Evolutionary conservation across 1,140 invertebrate genomes (phyloP).

Genomic region (Notospermus geniculatus): DNA sequence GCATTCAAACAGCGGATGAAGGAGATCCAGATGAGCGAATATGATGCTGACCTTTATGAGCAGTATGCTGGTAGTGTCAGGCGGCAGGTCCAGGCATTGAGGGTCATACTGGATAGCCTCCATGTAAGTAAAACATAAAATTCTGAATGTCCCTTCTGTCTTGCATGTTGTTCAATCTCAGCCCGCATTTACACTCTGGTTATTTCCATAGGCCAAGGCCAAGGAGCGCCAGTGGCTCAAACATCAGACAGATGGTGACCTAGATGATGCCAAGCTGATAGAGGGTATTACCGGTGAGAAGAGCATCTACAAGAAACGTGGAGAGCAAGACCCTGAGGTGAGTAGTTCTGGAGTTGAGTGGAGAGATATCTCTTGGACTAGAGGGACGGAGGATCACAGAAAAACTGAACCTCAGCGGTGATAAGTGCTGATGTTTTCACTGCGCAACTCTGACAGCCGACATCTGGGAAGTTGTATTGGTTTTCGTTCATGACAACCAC

Average conservation of each 20-base stretch:
- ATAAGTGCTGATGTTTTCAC: too few relatives aligned
- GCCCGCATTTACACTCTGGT: neutral
- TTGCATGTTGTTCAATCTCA: neutral
- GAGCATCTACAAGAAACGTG: constrained; percentile 80
- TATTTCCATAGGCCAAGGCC: constrained; percentile 79
- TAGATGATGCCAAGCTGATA: constrained; percentile 93
- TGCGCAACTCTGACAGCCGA: too few relatives aligned
- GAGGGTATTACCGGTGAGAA: constrained; percentile 90
- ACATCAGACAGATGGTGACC: constrained; percentile 78
- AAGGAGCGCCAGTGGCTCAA: constrained; percentile 89
- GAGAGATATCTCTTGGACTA: too few relatives aligned
- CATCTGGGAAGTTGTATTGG: too few relatives aligned
- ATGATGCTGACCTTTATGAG: constrained; percentile 84
- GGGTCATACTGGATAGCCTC: constrained; percentile 64
- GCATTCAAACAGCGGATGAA: constrained; percentile 83
- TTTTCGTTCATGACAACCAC: too few relatives aligned
- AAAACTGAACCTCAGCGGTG: too few relatives aligned
- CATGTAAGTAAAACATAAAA: constrained; percentile 35
- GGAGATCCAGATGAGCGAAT: constrained; percentile 93
- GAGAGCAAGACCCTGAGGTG: constrained; percentile 66
- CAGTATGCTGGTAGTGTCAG: constrained; percentile 76
- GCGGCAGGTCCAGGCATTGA: constrained; percentile 62
- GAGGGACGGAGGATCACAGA: too few relatives aligned
- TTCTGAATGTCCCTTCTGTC: neutral
- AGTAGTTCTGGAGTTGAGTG: constrained; percentile 9